These are phyloP conservation scores for Myodes glareolus DNA, from an alignment of 2,113 vertebrate species.

Conservation along the genomic window DNA sequence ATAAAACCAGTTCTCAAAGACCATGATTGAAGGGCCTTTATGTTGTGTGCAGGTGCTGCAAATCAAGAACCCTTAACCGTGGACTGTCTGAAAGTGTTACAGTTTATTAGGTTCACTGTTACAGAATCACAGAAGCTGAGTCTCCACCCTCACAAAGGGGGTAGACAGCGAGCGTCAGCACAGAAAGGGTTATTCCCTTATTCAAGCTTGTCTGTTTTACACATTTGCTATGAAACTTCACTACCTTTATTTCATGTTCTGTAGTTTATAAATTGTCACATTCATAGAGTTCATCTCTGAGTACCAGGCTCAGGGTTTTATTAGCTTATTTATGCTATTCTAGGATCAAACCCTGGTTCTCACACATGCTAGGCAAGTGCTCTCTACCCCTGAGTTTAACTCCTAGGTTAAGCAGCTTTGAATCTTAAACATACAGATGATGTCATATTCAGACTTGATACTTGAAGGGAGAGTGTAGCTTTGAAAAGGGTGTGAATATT, in stretches of 20 bases:
- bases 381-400: neutral
- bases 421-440: neutral
- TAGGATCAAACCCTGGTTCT: neutral
- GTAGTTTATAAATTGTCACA: neutral
- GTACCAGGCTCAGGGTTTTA: neutral
- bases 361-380: neutral
- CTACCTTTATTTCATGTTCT: neutral
- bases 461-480: neutral
- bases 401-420: neutral
- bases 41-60: neutral
- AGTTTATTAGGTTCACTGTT: neutral
- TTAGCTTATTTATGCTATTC: neutral
- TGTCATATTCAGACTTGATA: neutral
- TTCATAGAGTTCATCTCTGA: constrained; percentile 35
- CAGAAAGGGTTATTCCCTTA: neutral
- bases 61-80: neutral
- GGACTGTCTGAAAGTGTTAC: neutral
- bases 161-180: neutral
- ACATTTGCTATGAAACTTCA: neutral
- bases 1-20: neutral
- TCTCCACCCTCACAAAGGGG: neutral
- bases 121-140: neutral
- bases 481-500: neutral
- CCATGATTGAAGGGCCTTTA: neutral
- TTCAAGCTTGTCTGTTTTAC: neutral